Base-by-base conservation (phyloP, 2,113 vertebrate species). In the Circaetus cinerascens region DNA sequence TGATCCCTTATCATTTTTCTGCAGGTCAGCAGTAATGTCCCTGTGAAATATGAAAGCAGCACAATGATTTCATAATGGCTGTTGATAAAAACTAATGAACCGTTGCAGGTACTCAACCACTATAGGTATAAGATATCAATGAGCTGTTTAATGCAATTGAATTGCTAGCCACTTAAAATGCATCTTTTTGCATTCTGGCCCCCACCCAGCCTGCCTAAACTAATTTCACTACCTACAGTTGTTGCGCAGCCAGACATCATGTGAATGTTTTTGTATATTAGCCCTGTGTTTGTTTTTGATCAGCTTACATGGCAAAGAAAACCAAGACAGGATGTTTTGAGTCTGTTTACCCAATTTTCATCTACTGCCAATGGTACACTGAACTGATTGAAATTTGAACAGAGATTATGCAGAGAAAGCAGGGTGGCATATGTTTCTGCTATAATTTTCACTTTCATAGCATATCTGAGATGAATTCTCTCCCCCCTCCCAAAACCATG, bases 11-110 rank as follows among this genome's bases (percentile, higher is more conserved):
- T 34, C 11, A 4, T 8, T 79, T 77, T 43, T 36, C 76, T 0
- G 0, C 9, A 68, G 74, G 88, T 84, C 68, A 94, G 56, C 64
- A 86, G n/a, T 63, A 57, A 82, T 2, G 26, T 71, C 11, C 40
- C 51, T 62, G 27, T 7, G 3, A 92, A 90, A 90, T 73, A 88
- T 45, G 87, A 92, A 95, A 90, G 63, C 48, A 69, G 90, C 9
- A 7, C 86, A 79, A 38, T 51, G 59, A 76, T 96, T 95, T 92
- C 74, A 48, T 95, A 94, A 96, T 78, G 75, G 59, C 63, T 93
- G 91, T 93, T 97, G 95, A 93, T 95, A 92, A 91, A 95, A 96
- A 90, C 63, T 92, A 96, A 96, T 89, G 95, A 96, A 90, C 76
- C 34, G 1, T 92, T 8, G 3, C 80, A 71, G 64, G 82, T 80